Evolutionary conservation across 2,113 vertebrate genomes (phyloP).

Genomic region (Axis porcinus): DNA sequence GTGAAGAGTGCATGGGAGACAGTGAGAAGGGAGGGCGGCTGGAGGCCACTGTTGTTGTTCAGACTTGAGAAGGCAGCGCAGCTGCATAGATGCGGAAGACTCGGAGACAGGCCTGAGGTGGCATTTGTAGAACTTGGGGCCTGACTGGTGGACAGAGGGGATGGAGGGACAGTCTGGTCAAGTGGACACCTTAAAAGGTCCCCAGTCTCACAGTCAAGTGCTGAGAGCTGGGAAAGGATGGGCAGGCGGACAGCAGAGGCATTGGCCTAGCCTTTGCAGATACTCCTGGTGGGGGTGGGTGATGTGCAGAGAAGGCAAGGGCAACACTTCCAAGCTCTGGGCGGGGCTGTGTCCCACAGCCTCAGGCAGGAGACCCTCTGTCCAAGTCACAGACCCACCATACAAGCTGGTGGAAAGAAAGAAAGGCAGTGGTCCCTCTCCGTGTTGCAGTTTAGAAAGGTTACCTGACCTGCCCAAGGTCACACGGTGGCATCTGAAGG

Average conservation of each 20-base stretch:
- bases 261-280: not conserved
- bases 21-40: rapidly evolving
- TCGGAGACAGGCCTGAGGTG: not conserved
- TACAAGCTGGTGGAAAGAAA: not conserved
- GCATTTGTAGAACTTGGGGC: not conserved
- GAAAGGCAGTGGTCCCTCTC: not conserved
- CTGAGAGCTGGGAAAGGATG: not conserved
- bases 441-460: not conserved
- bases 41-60: not conserved
- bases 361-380: not conserved
- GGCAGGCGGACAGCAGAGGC: not conserved
- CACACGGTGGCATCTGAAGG: not conserved
- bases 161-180: not conserved
- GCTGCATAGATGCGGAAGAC: not conserved
- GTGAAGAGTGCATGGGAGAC: rapidly evolving
- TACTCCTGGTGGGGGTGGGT: not conserved
- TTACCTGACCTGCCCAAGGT: not conserved
- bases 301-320: not conserved
- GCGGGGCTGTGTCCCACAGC: not conserved
- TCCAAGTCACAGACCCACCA: not conserved
- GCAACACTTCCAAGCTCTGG: not conserved
- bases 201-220: not conserved
- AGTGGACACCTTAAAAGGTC: not conserved
- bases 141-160: not conserved
- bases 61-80: not conserved